These are phyloP conservation scores for Epicampocera succincta DNA, from an alignment of 2,888 invertebrate species.

Conservation along the genomic window DNA sequence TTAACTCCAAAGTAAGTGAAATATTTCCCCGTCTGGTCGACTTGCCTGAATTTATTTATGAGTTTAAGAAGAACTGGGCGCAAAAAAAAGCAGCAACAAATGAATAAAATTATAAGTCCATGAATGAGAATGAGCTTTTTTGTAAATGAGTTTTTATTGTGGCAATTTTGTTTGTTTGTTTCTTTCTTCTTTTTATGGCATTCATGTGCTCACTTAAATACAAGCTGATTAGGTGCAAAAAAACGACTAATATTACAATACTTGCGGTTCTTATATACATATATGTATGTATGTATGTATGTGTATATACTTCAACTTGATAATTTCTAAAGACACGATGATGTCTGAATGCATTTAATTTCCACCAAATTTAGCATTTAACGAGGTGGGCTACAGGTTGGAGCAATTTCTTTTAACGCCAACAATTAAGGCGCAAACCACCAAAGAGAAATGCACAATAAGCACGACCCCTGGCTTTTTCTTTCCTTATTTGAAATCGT, in stretches of 20 bases:
- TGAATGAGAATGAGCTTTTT: constrained; percentile 22
- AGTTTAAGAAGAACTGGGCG: constrained; percentile 8
- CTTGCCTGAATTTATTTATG: constrained; percentile 33
- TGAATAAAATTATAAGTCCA: constrained; percentile 26
- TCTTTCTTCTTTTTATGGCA: constrained; percentile 23
- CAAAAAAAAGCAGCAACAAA: constrained; percentile 6
- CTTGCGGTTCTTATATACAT: constrained; percentile 37
- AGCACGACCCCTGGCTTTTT: constrained; percentile 1
- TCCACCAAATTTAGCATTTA: constrained; percentile 19
- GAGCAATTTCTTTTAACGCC: constrained; percentile 24
- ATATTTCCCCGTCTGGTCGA: constrained; percentile 34
- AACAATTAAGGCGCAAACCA: constrained; percentile 27
- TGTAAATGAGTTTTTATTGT: constrained; percentile 39
- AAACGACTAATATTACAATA: constrained; percentile 28
- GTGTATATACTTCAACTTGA: too few species aligned
- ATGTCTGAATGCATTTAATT: constrained; percentile 22
- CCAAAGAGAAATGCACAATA: not conserved
- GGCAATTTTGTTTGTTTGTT: constrained; percentile 23
- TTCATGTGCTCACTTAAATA: constrained; percentile 54
- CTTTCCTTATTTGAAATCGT: constrained; percentile 5
- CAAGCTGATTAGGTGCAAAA: constrained; percentile 64
- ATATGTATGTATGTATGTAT: too few species aligned
- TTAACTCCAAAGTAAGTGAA: constrained; percentile 42
- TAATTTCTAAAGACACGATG: constrained; percentile 44
- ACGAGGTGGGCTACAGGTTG: constrained; percentile 16